Evolutionary conservation across 2,888 invertebrate genomes (phyloP).

Genomic region (Synergus japonicus): DNA sequence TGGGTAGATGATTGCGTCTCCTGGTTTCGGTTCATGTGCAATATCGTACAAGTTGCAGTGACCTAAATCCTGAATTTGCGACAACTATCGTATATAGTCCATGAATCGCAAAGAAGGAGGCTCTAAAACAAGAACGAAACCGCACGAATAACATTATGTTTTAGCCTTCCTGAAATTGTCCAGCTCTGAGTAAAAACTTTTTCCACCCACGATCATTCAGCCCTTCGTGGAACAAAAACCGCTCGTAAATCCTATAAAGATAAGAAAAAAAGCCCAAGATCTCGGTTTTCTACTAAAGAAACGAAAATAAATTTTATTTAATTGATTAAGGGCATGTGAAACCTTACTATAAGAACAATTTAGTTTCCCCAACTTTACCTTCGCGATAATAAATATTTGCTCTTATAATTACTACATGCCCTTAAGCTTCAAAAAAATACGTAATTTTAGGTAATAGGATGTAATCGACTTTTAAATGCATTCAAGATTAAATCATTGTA

Average conservation of each 20-base stretch:
- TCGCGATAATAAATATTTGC: too few relatives aligned
- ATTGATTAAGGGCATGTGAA: not conserved
- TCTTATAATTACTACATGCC: too few relatives aligned
- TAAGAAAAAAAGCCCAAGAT: not conserved
- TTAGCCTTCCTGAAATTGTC: not conserved
- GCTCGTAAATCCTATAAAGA: not conserved
- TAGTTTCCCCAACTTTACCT: too few relatives aligned
- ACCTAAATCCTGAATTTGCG: conserved; percentile 52
- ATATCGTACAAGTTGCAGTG: conserved; percentile 52
- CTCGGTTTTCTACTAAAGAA: not conserved
- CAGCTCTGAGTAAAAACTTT: not conserved
- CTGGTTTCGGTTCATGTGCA: conserved; percentile 49
- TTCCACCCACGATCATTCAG: too few relatives aligned
- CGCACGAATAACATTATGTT: not conserved
- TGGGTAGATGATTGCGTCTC: conserved; percentile 54
- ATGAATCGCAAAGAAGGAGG: conserved; percentile 14
- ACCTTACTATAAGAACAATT: not conserved
- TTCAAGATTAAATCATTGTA: too few relatives aligned
- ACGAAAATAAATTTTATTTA: not conserved
- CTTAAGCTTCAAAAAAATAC: too few relatives aligned
- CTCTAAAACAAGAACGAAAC: conserved; percentile 23
- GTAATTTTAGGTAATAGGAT: too few relatives aligned
- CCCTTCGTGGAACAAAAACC: not conserved
- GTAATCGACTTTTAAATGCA: too few relatives aligned
- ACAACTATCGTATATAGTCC: conserved; percentile 15